Conservation (phyloP, 2,888 invertebrate species). For the Nephrotoma appendiculata region DNA sequence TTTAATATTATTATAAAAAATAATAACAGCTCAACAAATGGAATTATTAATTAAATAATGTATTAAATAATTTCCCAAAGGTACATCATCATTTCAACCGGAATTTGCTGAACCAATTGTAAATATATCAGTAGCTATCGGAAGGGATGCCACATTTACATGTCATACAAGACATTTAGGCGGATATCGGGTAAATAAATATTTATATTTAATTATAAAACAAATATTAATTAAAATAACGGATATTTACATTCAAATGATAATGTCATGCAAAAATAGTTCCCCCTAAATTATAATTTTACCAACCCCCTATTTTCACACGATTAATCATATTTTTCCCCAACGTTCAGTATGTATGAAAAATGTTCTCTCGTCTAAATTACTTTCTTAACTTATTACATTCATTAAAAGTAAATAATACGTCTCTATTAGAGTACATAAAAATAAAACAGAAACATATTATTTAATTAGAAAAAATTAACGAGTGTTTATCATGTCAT, state of each 20-base stretch:
- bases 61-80: slow-evolving; percentile 34
- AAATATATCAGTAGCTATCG: slow-evolving; percentile 71
- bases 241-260: neutral
- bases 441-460: neutral
- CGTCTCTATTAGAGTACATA: neutral
- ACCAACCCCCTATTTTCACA: neutral
- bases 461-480: neutral
- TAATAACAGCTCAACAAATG: neutral
- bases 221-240: neutral
- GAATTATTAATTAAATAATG: neutral
- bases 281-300: neutral
- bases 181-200: slow-evolving; percentile 65
- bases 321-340: neutral
- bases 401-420: neutral
- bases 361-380: neutral
- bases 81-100: slow-evolving; percentile 58
- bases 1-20: neutral
- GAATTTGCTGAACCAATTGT: slow-evolving; percentile 71
- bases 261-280: neutral
- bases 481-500: neutral
- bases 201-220: neutral
- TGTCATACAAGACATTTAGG: slow-evolving; percentile 77
- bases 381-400: neutral
- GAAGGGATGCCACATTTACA: slow-evolving; percentile 75
- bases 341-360: neutral